These are phyloP conservation scores for Dioctria linearis DNA, from an alignment of 2,888 invertebrate species.

Conservation along the genomic window DNA sequence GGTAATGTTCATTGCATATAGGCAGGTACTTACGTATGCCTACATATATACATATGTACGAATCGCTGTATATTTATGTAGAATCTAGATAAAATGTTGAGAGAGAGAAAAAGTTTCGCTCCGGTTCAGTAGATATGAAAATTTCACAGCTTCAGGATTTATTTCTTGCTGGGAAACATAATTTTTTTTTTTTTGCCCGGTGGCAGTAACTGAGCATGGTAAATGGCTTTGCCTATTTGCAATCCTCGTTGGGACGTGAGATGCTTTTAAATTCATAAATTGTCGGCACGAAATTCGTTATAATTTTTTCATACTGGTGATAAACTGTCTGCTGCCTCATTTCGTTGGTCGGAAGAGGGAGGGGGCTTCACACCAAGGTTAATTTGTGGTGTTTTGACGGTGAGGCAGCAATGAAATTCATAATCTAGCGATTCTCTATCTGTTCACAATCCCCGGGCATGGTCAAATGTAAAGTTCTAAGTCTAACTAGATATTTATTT, in stretches of 20 bases:
- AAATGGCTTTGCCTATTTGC: conserved; percentile 10
- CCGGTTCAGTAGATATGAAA: background rate
- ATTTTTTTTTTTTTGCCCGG: background rate
- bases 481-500: background rate
- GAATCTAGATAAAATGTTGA: too few relatives aligned
- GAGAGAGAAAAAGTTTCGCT: background rate
- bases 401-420: background rate
- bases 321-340: background rate
- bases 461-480: background rate
- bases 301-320: conserved; percentile 9
- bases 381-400: conserved; percentile 43
- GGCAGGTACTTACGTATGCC: too few relatives aligned
- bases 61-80: too few relatives aligned
- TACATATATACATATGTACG: too few relatives aligned
- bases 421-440: conserved; percentile 5
- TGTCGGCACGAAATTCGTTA: conserved; percentile 35
- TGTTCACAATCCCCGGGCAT: background rate
- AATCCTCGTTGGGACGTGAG: conserved; percentile 32
- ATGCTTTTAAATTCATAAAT: conserved; percentile 45
- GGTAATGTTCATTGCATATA: too few relatives aligned
- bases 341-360: background rate
- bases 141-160: background rate
- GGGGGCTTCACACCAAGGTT: conserved; percentile 33
- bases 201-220: background rate
- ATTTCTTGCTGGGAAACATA: conserved; percentile 9